These are phyloP conservation scores for Phaethon lepturus DNA, from an alignment of 2,113 vertebrate genomes.

Conservation along the genomic window DNA sequence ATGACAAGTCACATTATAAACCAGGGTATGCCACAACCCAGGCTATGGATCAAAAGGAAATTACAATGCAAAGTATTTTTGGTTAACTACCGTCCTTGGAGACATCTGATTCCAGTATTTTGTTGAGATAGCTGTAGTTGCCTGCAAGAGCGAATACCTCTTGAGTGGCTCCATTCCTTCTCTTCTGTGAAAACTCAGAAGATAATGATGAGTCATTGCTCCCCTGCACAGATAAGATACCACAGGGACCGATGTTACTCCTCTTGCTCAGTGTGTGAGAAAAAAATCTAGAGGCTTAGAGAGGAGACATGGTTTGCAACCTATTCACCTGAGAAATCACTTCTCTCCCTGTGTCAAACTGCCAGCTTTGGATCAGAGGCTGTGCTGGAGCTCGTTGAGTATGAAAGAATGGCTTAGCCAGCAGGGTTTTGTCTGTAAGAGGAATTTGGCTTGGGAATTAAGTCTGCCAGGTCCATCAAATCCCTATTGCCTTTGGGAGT, in stretches of 20 bases:
- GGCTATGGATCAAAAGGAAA: neutral
- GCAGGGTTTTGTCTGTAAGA: conserved; percentile 35
- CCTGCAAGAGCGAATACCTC: neutral
- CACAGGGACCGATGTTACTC: neutral
- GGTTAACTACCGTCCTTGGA: neutral
- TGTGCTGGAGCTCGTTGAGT: neutral
- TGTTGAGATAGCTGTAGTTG: neutral
- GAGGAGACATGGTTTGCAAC: neutral
- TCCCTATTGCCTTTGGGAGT: neutral
- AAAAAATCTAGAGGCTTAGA: conserved; percentile 22
- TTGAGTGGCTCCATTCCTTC: neutral
- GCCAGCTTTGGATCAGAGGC: conserved; percentile 44
- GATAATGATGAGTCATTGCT: conserved; percentile 40
- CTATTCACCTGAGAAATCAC: conserved; percentile 47
- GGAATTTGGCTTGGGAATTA: conserved; percentile 56
- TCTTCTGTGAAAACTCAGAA: neutral
- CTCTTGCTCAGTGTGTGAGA: neutral
- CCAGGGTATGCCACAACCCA: neutral
- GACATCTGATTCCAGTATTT: neutral
- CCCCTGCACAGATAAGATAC: neutral
- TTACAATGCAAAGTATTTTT: neutral
- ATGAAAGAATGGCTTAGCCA: conserved; percentile 44
- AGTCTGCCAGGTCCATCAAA: conserved; percentile 41
- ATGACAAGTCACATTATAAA: neutral
- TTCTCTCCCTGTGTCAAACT: conserved; percentile 35